These are phyloP conservation scores for Pomatostomus ruficeps DNA, from an alignment of 2,113 vertebrate species.

Conservation along the genomic window DNA sequence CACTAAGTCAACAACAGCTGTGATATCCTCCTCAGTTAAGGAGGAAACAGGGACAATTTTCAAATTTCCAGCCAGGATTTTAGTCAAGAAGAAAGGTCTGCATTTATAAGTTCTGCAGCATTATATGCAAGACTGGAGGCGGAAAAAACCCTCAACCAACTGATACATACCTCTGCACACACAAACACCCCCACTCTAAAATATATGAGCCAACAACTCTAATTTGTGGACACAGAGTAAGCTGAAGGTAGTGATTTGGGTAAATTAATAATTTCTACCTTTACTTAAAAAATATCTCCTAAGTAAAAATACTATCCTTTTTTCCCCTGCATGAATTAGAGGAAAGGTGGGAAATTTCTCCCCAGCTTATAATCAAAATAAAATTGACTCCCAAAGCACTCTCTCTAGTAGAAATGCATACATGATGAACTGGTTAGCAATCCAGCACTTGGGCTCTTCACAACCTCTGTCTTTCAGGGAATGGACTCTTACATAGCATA, in stretches of 20 bases:
- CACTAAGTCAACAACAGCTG: not conserved
- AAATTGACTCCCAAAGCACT: not conserved
- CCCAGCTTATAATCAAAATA: not conserved
- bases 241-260: not conserved
- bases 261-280: not conserved
- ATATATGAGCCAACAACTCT: not conserved
- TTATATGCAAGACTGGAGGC: not conserved
- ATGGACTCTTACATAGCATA: not conserved
- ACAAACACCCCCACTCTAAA: not conserved
- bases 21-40: not conserved
- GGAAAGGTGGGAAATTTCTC: not conserved
- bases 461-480: not conserved
- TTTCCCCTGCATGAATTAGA: not conserved
- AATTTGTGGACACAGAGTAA: not conserved
- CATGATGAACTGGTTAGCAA: not conserved
- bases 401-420: not conserved
- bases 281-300: not conserved
- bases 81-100: not conserved
- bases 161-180: not conserved
- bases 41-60: not conserved
- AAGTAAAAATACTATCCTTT: not conserved
- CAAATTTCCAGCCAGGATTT: not conserved
- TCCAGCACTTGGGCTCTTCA: not conserved
- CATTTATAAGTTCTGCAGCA: not conserved
- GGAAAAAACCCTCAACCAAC: not conserved